Base-by-base conservation (phyloP, 2,797 vertebrate genomes). In the Scleropages formosus region DNA sequence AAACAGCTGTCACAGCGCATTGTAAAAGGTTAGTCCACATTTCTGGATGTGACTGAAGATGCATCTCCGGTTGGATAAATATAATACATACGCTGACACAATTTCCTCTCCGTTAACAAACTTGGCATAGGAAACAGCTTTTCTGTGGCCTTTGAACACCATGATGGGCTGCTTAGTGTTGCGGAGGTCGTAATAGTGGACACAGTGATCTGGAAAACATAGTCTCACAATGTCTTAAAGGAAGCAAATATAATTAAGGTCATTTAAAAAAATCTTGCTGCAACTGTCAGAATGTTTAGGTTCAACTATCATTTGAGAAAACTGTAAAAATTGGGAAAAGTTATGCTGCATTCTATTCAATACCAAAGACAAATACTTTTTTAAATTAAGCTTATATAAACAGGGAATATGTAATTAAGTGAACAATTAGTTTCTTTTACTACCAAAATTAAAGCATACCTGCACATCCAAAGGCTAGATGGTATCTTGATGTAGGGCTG, bases 91-190 rank as follows among this genome's bases (percentile, higher is more conserved):
- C 98, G 98, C 98, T 77, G 97, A 99, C 70, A 99, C 98, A 0
- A 99, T 99, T 88, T 99, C 98, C 78, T 99, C 98, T 74, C 98
- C 98, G 8, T 95, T 98, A 81, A 99, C 98, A 78, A 99, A 99
- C 81, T 99, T 99, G 65, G 98, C 97, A 0, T 99, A 99, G 63
- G 98, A 99, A 78, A 99, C 98, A 0, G 98, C 97, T 85, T 99
- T 99, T 84, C 97, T 93, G 85, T 99, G 98, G 80, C 98, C 98
- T 86, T 98, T 99, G 88, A 99, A 99, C 77, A 99, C 97, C 97
- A 99, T 99, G 88, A 99, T 98, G 13, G 97, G 97, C 87, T 99
- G 98, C 82, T 99, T 98, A 88, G 96, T 99, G 94, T 99, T 98
- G 83, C 97, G 94, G 71, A 99, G 95, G 85, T 99, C 98, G 0